A percentile compares a stretch with the other conserved stretches of the same genome.
These are phyloP conservation scores for Zygogramma bicolorata DNA, from an alignment of 2,888 invertebrate genomes.

Conservation along the genomic window DNA sequence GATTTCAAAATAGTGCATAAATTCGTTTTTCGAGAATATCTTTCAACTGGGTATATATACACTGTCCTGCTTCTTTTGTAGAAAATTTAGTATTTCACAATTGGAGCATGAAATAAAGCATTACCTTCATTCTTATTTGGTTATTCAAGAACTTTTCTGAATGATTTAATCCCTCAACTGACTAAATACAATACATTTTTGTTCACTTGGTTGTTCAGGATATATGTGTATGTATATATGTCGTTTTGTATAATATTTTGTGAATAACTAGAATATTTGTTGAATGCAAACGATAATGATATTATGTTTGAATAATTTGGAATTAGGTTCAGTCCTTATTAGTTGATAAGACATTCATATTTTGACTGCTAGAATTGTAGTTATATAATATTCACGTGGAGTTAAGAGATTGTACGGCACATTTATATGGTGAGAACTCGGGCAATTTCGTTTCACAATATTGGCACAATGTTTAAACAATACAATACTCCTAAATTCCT, in stretches of 20 bases:
- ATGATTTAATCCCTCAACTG: not conserved
- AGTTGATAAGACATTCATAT: constrained; percentile 36
- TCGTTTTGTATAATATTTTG: constrained; percentile 23
- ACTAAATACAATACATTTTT: not conserved
- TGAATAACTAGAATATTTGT: constrained; percentile 17
- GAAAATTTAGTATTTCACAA: too few species aligned
- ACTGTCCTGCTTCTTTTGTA: too few species aligned
- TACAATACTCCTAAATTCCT: too few species aligned
- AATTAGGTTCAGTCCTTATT: constrained; percentile 38
- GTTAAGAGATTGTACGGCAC: constrained; percentile 24
- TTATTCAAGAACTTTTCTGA: too few species aligned
- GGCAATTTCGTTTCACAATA: not conserved
- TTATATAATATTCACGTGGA: constrained; percentile 40
- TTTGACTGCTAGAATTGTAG: constrained; percentile 44
- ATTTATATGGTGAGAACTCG: not conserved
- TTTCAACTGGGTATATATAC: too few species aligned
- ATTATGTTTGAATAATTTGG: constrained; percentile 26
- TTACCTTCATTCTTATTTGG: too few species aligned
- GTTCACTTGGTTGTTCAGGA: not conserved
- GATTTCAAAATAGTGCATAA: too few species aligned
- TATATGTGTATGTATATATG: not conserved
- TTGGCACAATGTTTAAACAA: too few species aligned
- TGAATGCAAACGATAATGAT: constrained; percentile 29
- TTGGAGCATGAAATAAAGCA: too few species aligned
- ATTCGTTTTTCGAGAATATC: too few species aligned